These are phyloP conservation scores for Apocheima hispidaria DNA, from an alignment of 2,888 invertebrate species.

Conservation along the genomic window DNA sequence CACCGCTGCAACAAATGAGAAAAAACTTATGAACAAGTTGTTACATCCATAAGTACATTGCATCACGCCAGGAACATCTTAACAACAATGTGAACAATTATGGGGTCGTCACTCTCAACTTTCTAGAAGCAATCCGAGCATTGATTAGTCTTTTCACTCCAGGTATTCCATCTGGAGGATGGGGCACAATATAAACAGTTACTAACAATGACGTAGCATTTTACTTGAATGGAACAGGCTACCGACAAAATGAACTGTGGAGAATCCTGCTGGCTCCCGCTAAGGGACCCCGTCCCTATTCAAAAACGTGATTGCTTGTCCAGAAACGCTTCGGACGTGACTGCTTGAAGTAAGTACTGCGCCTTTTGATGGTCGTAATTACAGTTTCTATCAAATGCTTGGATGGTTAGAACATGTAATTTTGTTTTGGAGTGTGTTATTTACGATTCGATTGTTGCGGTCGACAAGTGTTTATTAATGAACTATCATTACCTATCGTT, in stretches of 20 bases:
- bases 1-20: conserved; percentile 88
- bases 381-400: conserved; percentile 51
- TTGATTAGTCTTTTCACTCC: conserved; percentile 81
- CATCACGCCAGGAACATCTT: conserved; percentile 51
- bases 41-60: conserved; percentile 35
- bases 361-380: conserved; percentile 63
- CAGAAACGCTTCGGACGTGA: conserved; percentile 49
- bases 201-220: conserved; percentile 79
- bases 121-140: conserved; percentile 68
- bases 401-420: conserved; percentile 52
- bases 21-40: conserved; percentile 52
- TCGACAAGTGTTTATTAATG: conserved; percentile 33
- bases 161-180: conserved; percentile 71
- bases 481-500: conserved; percentile 16
- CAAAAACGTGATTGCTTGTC: conserved; percentile 75
- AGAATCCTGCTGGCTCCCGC: conserved; percentile 77
- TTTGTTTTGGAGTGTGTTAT: conserved; percentile 48
- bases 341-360: conserved; percentile 45
- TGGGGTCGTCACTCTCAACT: conserved; percentile 75
- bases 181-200: conserved; percentile 73
- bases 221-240: conserved; percentile 70
- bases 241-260: conserved; percentile 75
- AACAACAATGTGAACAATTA: conserved; percentile 61
- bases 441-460: conserved; percentile 36
- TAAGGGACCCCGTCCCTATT: conserved; percentile 71